Base-by-base conservation (phyloP, 37 sponge, comb jelly and placozoan species). In the Ianthella basta region DNA sequence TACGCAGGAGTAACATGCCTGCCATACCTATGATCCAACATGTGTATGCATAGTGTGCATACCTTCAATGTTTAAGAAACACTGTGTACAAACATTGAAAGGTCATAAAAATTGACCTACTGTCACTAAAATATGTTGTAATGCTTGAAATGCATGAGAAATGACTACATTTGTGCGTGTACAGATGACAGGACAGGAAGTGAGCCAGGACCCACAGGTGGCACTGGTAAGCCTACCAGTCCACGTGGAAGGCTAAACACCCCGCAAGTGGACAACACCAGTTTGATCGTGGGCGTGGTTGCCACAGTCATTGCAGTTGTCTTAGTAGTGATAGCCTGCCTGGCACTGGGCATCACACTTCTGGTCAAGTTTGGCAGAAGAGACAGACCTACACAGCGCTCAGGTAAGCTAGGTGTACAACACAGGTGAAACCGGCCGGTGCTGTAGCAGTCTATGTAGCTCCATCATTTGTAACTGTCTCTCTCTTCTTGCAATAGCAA, bases 251-350 rank as follows among this genome's bases (percentile, higher is more conserved):
- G 8, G 3, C 6, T 3, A 8, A 44, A 3, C 8, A 44, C 3
- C 50, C 29, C 70, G 1, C 1, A 32, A 1, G 29, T 30, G 18
- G 70, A 69, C 29, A 35, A 69, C 34, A 35, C 29, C 3, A 30
- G 70, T 6, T 30, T 69, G 34, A 32, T 69, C 15, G 34, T 69
- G 34, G 70, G 70, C 1, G 18, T 30, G 34, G 70, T 75, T 4
- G 54, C 78, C 33, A 75, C 78, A 15, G 39, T 75, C n/a, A 53
- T 75, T n/a, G 78, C 78, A 16, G 78, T 36, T 0, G 40, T 41
- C 21, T 24, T 75, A 2, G 78, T 50, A 4, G 53, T 75, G 37
- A 15, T 75, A 18, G 78, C 78, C 21, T 75, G 78, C 53, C 16
- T 30, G 0, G 78, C 53, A 1, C 78, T 75, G n/a, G 5, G 5